Evolutionary conservation across 2,888 invertebrate genomes (phyloP).

Genomic region (Merodon equestris): DNA sequence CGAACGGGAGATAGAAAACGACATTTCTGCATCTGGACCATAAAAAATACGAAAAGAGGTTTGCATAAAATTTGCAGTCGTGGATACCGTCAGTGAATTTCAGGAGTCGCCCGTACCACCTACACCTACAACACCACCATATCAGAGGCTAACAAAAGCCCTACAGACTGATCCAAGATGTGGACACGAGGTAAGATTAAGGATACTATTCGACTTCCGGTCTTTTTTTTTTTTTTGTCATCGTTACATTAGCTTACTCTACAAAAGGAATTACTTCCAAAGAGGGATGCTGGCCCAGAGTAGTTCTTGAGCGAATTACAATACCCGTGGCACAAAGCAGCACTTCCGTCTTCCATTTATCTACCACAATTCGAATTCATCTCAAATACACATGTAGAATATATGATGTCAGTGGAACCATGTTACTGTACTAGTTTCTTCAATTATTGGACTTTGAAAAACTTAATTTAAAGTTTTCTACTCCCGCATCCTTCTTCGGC

Average conservation of each 20-base stretch:
- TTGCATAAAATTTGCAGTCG: slow-evolving; percentile 77
- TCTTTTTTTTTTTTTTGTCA: background rate
- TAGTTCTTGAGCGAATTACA: slow-evolving; percentile 34
- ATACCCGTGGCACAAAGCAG: slow-evolving; percentile 22
- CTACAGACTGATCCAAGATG: slow-evolving; percentile 81
- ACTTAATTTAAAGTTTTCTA: slow-evolving; percentile 57
- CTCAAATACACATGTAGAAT: slow-evolving; percentile 38
- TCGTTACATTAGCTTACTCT: no score
- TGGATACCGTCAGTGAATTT: slow-evolving; percentile 78
- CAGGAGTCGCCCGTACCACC: slow-evolving; percentile 74
- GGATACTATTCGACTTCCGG: slow-evolving; percentile 29
- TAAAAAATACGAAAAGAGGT: slow-evolving; percentile 59
- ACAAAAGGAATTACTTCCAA: no score
- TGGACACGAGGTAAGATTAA: slow-evolving; percentile 78
- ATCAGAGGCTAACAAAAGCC: slow-evolving; percentile 80
- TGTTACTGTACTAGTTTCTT: slow-evolving; percentile 31
- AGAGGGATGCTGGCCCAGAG: no score
- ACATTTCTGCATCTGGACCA: slow-evolving; percentile 4
- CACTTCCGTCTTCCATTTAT: no score
- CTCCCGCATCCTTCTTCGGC: background rate
- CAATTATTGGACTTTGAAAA: slow-evolving; percentile 42
- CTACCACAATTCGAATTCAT: no score
- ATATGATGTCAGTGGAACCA: slow-evolving; percentile 15
- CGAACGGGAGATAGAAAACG: slow-evolving; percentile 25
- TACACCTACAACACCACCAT: slow-evolving; percentile 79